phyloP scores from a whole-genome alignment of 1,140 invertebrate genomes.

The Himalopsyche phryganea region DNA sequence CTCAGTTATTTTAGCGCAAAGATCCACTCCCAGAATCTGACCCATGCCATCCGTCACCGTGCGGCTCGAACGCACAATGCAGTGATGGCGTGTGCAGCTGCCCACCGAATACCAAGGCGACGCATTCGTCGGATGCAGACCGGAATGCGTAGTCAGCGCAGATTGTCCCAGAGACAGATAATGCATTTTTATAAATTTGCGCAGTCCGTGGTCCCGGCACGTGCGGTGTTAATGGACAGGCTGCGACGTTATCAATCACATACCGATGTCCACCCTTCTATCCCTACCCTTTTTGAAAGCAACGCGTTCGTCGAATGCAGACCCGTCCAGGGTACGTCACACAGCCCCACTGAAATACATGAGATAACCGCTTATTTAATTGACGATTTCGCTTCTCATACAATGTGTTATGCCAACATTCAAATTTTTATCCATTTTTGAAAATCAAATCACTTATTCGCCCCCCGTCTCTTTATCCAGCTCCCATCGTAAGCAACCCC shows the following conservation, averaged over 20 bases:
- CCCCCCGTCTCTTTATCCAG: constrained; percentile 11
- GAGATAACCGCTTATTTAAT: too few relatives aligned
- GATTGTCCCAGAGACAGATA: constrained; percentile 64
- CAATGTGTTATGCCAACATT: neutral
- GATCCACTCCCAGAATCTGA: constrained; percentile 44
- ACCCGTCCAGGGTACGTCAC: constrained; percentile 26
- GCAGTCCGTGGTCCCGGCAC: constrained; percentile 64
- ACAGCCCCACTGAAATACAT: too few relatives aligned
- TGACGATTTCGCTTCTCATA: too few relatives aligned
- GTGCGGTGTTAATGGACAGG: constrained; percentile 57
- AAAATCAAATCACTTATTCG: neutral
- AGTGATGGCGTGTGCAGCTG: constrained; percentile 62
- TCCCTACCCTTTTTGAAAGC: constrained; percentile 56
- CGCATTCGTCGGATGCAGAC: constrained; percentile 58
- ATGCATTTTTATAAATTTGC: constrained; percentile 71
- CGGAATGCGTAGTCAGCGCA: constrained; percentile 65
- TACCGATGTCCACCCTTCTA: constrained; percentile 66
- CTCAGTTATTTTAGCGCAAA: too few relatives aligned
- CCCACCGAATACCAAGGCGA: constrained; percentile 62
- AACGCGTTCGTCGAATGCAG: constrained; percentile 63
- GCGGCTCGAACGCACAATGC: constrained; percentile 63
- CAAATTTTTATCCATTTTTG: neutral
- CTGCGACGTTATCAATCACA: constrained; percentile 65
- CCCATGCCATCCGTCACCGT: constrained; percentile 65
- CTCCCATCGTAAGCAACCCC: constrained; percentile 43